These are phyloP conservation scores for Liposcelis brunnea DNA, from an alignment of 2,888 invertebrate genomes.

Conservation along the genomic window DNA sequence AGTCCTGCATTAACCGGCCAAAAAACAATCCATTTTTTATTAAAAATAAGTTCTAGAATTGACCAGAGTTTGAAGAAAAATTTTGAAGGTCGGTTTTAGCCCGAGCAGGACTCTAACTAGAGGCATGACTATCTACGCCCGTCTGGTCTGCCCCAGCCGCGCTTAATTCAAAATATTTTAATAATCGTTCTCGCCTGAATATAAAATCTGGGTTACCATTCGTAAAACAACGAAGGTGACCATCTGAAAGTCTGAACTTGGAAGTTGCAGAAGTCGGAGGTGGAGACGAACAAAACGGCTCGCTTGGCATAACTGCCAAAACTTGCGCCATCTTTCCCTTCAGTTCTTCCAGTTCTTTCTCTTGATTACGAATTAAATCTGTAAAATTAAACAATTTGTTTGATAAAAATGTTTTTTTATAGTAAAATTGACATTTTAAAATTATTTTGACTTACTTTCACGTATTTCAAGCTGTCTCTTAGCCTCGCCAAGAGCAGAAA, in stretches of 20 bases:
- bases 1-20: no score
- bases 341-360: constrained; percentile 79
- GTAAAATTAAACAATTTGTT: constrained; percentile 20
- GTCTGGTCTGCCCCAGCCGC: no score
- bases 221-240: constrained; percentile 19
- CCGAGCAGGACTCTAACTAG: no score
- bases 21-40: no score
- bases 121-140: no score
- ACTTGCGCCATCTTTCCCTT: constrained; percentile 85
- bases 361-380: constrained; percentile 69
- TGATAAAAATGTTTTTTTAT: constrained; percentile 10
- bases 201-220: no score
- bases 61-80: no score
- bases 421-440: neutral
- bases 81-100: no score
- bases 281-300: constrained; percentile 37
- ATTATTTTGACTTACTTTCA: constrained; percentile 44
- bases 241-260: constrained; percentile 39
- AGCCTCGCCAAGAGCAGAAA: constrained; percentile 90
- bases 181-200: no score
- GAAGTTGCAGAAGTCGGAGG: constrained; percentile 37
- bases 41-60: no score
- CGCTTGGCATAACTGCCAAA: constrained; percentile 77
- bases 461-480: constrained; percentile 76
- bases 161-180: no score